phyloP scores from a whole-genome alignment of 2,113 vertebrate genomes.

The Hypanus sabinus region DNA sequence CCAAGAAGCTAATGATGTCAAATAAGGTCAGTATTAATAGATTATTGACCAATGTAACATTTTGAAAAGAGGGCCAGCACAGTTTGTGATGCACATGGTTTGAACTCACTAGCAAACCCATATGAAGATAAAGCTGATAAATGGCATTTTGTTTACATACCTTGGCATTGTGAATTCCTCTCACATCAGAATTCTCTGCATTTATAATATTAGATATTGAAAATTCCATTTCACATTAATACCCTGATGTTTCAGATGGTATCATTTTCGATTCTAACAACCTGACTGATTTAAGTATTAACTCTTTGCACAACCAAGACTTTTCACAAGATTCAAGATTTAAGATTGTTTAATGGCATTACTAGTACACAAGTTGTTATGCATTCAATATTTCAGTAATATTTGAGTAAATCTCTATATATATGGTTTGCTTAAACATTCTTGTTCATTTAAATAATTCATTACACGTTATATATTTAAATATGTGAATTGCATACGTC shows the following conservation, averaged over 20 bases:
- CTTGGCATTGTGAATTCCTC: neutral
- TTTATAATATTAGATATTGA: constrained; percentile 27
- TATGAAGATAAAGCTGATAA: constrained; percentile 8
- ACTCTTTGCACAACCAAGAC: neutral
- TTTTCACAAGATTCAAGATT: neutral
- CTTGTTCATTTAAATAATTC: too few species aligned
- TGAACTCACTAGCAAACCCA: neutral
- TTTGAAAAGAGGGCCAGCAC: constrained; percentile 20
- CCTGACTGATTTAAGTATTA: neutral
- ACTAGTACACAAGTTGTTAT: too few species aligned
- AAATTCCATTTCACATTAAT: neutral
- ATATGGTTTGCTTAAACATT: too few species aligned
- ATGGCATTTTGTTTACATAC: constrained; percentile 4
- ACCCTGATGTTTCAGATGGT: neutral
- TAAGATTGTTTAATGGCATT: too few species aligned
- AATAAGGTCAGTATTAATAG: constrained; percentile 38
- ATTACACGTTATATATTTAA: too few species aligned
- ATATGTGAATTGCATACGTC: too few species aligned
- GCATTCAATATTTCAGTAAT: too few species aligned
- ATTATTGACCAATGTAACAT: constrained; percentile 37
- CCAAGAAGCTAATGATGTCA: constrained; percentile 35
- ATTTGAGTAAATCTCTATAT: too few species aligned
- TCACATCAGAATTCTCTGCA: neutral
- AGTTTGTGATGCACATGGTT: neutral
- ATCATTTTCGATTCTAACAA: neutral